Base-by-base conservation (phyloP, 2,113 vertebrate species). In the Numida meleagris region DNA sequence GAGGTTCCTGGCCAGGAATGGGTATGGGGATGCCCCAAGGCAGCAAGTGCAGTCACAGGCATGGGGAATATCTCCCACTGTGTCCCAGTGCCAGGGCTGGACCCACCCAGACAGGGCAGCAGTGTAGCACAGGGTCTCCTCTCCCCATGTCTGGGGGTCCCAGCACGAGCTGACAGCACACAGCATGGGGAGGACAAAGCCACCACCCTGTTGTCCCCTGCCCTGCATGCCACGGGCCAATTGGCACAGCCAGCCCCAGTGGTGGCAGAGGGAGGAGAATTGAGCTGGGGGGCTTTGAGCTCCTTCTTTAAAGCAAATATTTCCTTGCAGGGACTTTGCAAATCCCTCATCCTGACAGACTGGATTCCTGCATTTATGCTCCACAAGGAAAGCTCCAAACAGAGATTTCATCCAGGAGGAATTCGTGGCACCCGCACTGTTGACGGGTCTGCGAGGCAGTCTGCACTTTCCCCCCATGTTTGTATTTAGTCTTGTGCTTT, bases 91-190 rank as follows among this genome's bases (percentile, higher is more conserved):
- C 10, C 38, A 23, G 14, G 31, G 38, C 27, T 31, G 59, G 46
- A 61, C 38, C 40, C 23, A n/a, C 42, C 12, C n/a, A 6, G 2
- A 5, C 51, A 25, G 16, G 0, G n/a, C 19, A 13, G 77, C 0
- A 2, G 17, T 14, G 43, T 27, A 9, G 27, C 7, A 2, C 14
- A 9, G 45, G 43, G 19, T 21, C n/a, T 24, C 13, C 29, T 20
- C 0, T 0, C 12, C 6, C 38, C 8, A 6, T 20, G 10, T 29
- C 0, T 80, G 9, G 42, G 68, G 46, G 58, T 31, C 4, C 20
- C 5, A 2, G 46, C 33, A n/a, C 40, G 29, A 29, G 14, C 53
- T 77, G 74, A 21, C 12, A 24, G n/a, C 29, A 17, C 5, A 3
- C 19, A 14, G 57, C 23, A 13, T 0, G 2, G 23, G 17, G 10